Evolutionary conservation across 2,113 vertebrate genomes (phyloP), one percentile per base, ranked within the genome.

Genomic region (Ceyx margarethae): DNA sequence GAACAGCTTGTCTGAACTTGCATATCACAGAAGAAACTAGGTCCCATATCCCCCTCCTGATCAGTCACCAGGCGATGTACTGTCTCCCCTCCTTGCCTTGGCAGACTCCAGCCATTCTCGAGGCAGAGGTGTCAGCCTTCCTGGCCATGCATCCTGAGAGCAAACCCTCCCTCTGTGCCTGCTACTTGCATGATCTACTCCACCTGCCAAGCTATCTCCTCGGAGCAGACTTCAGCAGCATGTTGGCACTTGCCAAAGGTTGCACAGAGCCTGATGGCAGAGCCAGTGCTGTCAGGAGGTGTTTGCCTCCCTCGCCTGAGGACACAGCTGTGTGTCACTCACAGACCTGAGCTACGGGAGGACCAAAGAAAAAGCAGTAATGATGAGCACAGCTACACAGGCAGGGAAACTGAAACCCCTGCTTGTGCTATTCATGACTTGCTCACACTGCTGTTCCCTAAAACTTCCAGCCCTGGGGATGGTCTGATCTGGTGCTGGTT

Each of bases 141-240:
- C 54, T 8, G 31, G 29, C 15, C 69, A 9, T 2, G 1, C 31
- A 40, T 4, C 50, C 53, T 0, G 1, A 57, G 11, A 3, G 6
- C 72, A 68, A 60, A 68, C 17, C 29, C 37, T 64, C 58, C 48
- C 65, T 58, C 48, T 18, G 14, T 9, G 69, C 69, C 65, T 45
- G 64, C n/a, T 61, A 7, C 64, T 56, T 33, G 40, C 64, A 51
- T 1, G 5, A 8, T 19, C 28, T 54, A 8, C 61, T 65, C 73
- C 50, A 20, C 43, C 54, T 31, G 31, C 3, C 65, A 22, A 66
- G 37, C 45, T 15, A 2, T 26, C 72, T 64, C 29, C 33, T 58
- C 1, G 3, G 31, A 81, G n/a, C 51, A 51, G 64, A 6, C n/a
- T 33, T 72, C 8, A 11, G 46, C 58, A 76, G 28, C 14, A 3